These are phyloP conservation scores for Hirtodrosophila histrioides DNA, from an alignment of 2,888 invertebrate genomes.

Conservation along the genomic window DNA sequence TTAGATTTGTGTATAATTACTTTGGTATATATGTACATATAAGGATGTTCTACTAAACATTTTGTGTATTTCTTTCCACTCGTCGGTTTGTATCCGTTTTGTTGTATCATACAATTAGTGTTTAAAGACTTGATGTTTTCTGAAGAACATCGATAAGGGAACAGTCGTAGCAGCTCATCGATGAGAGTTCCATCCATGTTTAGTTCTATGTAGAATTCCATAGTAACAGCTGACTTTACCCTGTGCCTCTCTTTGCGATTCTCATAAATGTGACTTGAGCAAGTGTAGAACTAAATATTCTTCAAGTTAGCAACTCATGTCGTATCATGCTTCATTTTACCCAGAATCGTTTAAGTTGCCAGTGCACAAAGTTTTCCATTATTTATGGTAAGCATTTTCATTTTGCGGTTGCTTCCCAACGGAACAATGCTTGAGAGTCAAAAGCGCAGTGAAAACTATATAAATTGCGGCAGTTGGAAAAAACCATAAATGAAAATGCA, in stretches of 20 bases:
- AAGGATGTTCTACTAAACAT: too few species aligned
- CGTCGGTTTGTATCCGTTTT: too few species aligned
- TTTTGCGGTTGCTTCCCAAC: slow-evolving; percentile 24
- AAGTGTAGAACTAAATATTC: slow-evolving; percentile 47
- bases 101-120: too few species aligned
- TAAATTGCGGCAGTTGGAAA: slow-evolving; percentile 53
- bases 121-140: too few species aligned
- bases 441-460: slow-evolving; percentile 42
- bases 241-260: slow-evolving; percentile 7
- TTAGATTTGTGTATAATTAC: too few species aligned
- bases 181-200: too few species aligned
- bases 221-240: too few species aligned
- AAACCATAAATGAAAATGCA: slow-evolving; percentile 62
- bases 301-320: slow-evolving; percentile 35
- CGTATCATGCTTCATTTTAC: not conserved
- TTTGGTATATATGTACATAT: too few species aligned
- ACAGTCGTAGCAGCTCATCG: too few species aligned
- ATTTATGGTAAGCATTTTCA: slow-evolving; percentile 42
- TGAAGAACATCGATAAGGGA: too few species aligned
- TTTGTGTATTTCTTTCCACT: too few species aligned
- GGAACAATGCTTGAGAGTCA: slow-evolving; percentile 47
- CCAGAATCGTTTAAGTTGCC: slow-evolving; percentile 6
- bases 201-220: too few species aligned
- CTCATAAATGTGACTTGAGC: slow-evolving; percentile 35
- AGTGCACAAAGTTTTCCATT: slow-evolving; percentile 21